Evolutionary conservation across 2,888 invertebrate genomes (phyloP).

Genomic region (Andrena flavipes): DNA sequence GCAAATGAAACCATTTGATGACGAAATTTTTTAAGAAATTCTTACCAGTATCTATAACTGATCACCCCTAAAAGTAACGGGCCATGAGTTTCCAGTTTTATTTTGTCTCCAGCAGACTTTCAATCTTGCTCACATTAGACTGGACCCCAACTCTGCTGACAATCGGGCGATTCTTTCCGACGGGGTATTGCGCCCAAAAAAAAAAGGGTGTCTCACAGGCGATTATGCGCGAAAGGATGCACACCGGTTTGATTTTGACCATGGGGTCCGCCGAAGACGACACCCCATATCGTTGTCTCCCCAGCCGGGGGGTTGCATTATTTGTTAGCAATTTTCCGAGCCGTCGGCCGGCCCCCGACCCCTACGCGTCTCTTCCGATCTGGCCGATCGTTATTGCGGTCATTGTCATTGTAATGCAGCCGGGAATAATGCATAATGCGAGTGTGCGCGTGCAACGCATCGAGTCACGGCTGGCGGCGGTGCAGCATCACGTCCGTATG

Average conservation of each 20-base stretch:
- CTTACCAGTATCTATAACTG: too few relatives aligned
- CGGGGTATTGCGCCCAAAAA: neutral
- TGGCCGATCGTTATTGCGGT: slow-evolving; percentile 80
- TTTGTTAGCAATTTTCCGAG: slow-evolving; percentile 84
- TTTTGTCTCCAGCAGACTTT: neutral
- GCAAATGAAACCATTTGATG: neutral
- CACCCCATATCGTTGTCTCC: slow-evolving; percentile 78
- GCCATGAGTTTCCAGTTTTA: too few relatives aligned
- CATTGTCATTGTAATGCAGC: slow-evolving; percentile 82
- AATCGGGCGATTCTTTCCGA: slow-evolving; percentile 19
- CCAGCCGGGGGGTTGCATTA: slow-evolving; percentile 72
- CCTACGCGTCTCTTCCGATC: slow-evolving; percentile 67
- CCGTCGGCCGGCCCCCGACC: slow-evolving; percentile 77
- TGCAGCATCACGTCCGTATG: slow-evolving; percentile 55
- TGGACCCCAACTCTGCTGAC: neutral
- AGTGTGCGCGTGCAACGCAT: slow-evolving; percentile 68
- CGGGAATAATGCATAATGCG: slow-evolving; percentile 73
- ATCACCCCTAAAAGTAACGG: too few relatives aligned
- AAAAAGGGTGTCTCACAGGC: slow-evolving; percentile 60
- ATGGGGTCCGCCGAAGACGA: slow-evolving; percentile 69
- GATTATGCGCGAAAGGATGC: slow-evolving; percentile 69
- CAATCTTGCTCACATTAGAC: neutral
- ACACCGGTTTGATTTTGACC: slow-evolving; percentile 45
- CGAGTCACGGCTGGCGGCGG: slow-evolving; percentile 47
- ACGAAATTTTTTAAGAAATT: too few relatives aligned